Evolutionary conservation across 2,113 vertebrate genomes (phyloP).

Genomic region (Lepidothrix coronata): DNA sequence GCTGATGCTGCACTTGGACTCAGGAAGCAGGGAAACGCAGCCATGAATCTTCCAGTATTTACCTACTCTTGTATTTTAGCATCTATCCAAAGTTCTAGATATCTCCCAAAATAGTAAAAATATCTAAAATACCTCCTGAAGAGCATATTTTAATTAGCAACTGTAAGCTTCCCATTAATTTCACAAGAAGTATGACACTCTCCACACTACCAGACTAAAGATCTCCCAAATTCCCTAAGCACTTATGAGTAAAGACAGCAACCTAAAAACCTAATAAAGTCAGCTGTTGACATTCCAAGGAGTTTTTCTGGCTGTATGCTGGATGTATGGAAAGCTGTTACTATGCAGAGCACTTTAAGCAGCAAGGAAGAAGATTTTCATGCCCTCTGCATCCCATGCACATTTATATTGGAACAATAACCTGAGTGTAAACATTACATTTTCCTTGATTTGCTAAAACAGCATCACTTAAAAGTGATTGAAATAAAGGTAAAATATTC

Average conservation of each 20-base stretch:
- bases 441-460: background rate
- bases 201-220: background rate
- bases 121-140: background rate
- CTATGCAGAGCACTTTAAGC: background rate
- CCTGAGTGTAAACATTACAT: background rate
- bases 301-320: background rate
- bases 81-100: background rate
- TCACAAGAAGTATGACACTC: background rate
- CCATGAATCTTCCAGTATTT: background rate
- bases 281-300: background rate
- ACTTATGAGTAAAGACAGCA: background rate
- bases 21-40: background rate
- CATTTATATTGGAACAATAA: background rate
- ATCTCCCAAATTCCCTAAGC: background rate
- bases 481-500: constrained; percentile 29
- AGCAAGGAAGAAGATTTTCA: background rate
- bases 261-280: background rate
- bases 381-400: background rate
- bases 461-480: constrained; percentile 6
- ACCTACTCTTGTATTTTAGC: background rate
- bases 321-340: background rate
- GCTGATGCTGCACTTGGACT: background rate
- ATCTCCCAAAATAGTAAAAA: background rate
- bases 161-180: background rate
- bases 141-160: background rate